Base-by-base conservation (phyloP, 2,888 invertebrate species). In the Cataglyphis rosenhaueri region DNA sequence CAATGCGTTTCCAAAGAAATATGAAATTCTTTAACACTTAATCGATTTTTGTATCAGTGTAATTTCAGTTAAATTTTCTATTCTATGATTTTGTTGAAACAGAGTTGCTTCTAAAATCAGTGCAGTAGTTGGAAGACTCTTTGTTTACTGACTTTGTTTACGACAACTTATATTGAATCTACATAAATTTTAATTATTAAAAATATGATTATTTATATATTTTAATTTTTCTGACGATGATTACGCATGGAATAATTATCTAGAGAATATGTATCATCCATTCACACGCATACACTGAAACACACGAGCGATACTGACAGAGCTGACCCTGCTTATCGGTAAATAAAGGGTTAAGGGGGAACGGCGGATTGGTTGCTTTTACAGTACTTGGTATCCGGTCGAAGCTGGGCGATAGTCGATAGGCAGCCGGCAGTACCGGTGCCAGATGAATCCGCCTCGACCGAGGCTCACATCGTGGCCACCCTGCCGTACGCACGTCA, bases 331-430 rank as follows among this genome's bases (percentile, higher is more conserved):
- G 66, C 52, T 21, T 41, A 68, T 86, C 89, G 74, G 88, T 89
- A 86, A 89, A 89, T 84, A 87, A 88, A 89, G 86, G 89, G 86
- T 87, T 87, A 87, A 91, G 74, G 84, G 88, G 91, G 88, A 90
- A 86, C 88, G 88, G 86, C 87, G 89, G 89, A 89, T 87, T 87
- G 92, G 93, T 91, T 89, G 84, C 87, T 92, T 90, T 94, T 94
- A 85, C 94, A 94, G 94, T 94, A 94, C 91, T 92, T 94, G 94
- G 93, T 93, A 92, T 92, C 94, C 92, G 94, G 93, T 92, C 93
- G 94, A 93, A 93, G 94, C 91, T 94, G 94, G 94, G 92, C 94
- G 88, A 93, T 92, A 90, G 93, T 92, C 91, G 94, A 94, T 92
- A 94, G 94, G 92, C 94, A 94, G 90, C 92, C 92, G 87, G 89